Percentiles rank a stretch among this genome's conserved stretches.
phyloP scores from a whole-genome alignment of 2,113 vertebrate genomes.

The Prietella phreatophila region DNA sequence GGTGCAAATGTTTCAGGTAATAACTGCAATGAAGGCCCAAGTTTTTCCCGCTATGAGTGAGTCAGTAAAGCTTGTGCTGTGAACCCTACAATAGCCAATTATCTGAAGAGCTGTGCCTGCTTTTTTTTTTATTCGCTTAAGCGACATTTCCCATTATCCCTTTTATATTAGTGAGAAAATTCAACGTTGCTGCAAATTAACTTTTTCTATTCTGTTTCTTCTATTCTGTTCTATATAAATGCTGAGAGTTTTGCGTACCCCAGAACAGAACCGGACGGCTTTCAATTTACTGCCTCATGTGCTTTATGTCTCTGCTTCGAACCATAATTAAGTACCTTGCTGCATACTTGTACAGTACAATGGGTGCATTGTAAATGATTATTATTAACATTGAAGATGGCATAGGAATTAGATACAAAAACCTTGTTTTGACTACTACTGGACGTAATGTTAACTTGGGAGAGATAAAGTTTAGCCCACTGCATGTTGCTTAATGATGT shows the following conservation, averaged over 20 bases:
- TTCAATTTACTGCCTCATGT: not conserved
- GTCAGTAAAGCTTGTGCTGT: conserved; percentile 27
- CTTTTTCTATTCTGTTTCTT: conserved; percentile 3
- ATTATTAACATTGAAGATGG: not conserved
- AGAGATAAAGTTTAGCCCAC: not conserved
- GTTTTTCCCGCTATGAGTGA: conserved; percentile 12
- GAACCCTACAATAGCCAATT: conserved; percentile 20
- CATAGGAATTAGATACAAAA: not conserved
- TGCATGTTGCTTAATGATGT: not conserved
- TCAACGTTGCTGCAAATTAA: conserved; percentile 31
- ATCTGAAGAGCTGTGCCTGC: conserved; percentile 16
- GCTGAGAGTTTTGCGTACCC: not conserved
- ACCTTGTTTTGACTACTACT: not conserved
- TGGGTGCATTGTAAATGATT: not conserved
- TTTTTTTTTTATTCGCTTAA: conserved; percentile 28
- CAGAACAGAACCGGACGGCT: not conserved
- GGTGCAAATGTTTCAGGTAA: conserved; percentile 26
- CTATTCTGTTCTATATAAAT: not conserved
- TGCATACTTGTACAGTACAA: not conserved
- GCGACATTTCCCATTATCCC: conserved; percentile 32
- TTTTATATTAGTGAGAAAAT: conserved; percentile 26
- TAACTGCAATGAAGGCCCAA: not conserved
- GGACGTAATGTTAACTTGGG: not conserved
- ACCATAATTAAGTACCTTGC: not conserved
- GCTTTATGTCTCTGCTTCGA: not conserved